These are phyloP conservation scores for Phenganax stokvisi DNA, from an alignment of 92 coral and sea anemone genomes.

Conservation along the genomic window DNA sequence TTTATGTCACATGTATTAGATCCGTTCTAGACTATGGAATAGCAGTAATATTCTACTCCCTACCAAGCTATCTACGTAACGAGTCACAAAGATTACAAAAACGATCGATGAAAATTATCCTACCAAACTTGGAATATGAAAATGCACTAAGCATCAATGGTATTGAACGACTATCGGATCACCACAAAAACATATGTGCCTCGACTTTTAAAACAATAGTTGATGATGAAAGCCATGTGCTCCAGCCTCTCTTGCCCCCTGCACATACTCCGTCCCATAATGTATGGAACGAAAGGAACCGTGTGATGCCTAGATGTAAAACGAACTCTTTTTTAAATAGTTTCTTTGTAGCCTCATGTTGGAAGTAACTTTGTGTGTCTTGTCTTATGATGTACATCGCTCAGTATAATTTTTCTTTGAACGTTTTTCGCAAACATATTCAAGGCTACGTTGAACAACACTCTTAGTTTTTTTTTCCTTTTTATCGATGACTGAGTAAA, in stretches of 20 bases:
- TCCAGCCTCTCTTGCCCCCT: not conserved
- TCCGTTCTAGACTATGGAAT: too few species aligned
- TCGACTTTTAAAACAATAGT: not conserved
- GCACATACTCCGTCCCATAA: not conserved
- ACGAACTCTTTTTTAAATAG: not conserved
- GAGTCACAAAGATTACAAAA: not conserved
- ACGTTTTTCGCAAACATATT: too few species aligned
- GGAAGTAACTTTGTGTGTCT: too few species aligned
- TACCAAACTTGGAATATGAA: not conserved
- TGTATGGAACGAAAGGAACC: not conserved
- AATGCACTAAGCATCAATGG: not conserved
- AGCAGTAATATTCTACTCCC: not conserved
- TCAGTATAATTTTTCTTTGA: too few species aligned
- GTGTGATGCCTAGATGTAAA: not conserved
- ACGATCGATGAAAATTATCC: not conserved
- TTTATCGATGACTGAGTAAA: too few species aligned
- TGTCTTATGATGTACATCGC: too few species aligned
- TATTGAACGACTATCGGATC: not conserved
- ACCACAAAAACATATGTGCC: not conserved
- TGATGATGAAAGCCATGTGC: not conserved
- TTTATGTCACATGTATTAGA: too few species aligned
- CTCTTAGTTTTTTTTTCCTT: too few species aligned
- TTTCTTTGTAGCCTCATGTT: too few species aligned
- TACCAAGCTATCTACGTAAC: not conserved
- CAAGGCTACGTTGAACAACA: too few species aligned